Percentiles rank a stretch among this genome's conserved stretches.
Conservation (phyloP, 2,797 vertebrate species). For the Falco biarmicus region DNA sequence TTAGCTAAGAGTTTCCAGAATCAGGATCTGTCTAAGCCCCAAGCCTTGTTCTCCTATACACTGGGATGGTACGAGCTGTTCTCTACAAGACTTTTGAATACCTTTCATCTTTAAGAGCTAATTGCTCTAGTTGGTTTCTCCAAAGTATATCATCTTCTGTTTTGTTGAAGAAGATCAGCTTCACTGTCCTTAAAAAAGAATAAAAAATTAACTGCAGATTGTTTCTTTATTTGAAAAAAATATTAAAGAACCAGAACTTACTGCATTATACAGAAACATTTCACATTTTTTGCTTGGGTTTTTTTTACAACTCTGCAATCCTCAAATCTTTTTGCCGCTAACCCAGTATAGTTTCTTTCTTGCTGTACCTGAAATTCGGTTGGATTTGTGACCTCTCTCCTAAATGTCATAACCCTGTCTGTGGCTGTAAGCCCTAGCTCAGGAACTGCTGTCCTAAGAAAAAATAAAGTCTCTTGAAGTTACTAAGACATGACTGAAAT, state of each 20-base stretch:
- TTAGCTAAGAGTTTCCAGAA: neutral
- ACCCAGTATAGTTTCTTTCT: neutral
- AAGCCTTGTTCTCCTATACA: neutral
- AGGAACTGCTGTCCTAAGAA: neutral
- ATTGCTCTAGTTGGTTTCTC: conserved; percentile 84
- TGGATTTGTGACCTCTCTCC: neutral
- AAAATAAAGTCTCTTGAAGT: neutral
- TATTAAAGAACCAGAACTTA: neutral
- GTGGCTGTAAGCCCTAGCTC: neutral
- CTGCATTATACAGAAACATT: neutral
- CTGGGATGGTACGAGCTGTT: neutral
- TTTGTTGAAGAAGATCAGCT: conserved; percentile 93
- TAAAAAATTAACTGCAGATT: neutral
- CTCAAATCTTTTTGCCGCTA: neutral
- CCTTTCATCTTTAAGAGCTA: conserved; percentile 84
- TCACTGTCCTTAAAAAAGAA: conserved; percentile 79
- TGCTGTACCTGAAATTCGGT: neutral
- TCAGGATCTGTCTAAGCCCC: neutral
- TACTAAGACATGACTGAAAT: neutral
- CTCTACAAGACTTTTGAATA: conserved; percentile 59
- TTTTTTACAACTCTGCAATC: neutral
- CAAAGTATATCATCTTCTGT: conserved; percentile 91
- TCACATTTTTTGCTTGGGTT: neutral
- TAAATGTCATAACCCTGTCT: neutral
- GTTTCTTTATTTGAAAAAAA: neutral